Evolutionary conservation across 2,113 vertebrate species (phyloP), one percentile per base, ranked within the genome.

Genomic region (Gobius niger): DNA sequence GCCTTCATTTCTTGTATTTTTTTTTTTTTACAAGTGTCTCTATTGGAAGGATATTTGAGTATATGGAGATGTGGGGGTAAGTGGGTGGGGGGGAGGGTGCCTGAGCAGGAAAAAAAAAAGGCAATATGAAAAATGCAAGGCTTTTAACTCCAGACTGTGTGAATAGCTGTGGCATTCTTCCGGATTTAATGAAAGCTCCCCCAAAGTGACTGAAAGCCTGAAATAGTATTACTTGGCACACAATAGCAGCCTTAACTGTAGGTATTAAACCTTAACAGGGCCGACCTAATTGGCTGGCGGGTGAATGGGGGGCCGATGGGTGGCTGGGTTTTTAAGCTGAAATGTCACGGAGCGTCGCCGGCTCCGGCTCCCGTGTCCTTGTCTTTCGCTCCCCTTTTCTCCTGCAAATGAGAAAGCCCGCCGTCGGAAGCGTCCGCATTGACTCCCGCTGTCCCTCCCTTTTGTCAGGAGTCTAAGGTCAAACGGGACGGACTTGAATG

Each of bases 241-340:
- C 90, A 92, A 92, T 91, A 69, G 87, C 72, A 63, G 85, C 89
- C 87, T 89, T 92, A 88, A 90, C 83, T 82, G 76, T 82, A 88
- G 80, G 88, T 90, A 92, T 89, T 91, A 91, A 91, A 91, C 86
- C 87, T 88, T 87, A 90, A 89, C 81, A 73, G 86, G 81, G 65
- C 13, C 65, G 74, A 86, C 81, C 83, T 90, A 91, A 93, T 92
- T 92, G 90, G 79, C 87, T 88, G 77, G 68, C 73, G 68, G 47
- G 66, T 87, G 85, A 88, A 86, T 87, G 81, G 88, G 24, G 24
- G 54, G 75, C 75, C 65, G 53, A 78, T 76, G 84, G 77, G 75
- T 68, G 77, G 78, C 66, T 83, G 75, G 73, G 76, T 89, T 73
- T 73, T 78, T 57, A 72, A 82, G 70, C 81, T 49, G 68, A 73